These are phyloP conservation scores for Florisuga fusca DNA, from an alignment of 2,797 vertebrate species.

Conservation along the genomic window DNA sequence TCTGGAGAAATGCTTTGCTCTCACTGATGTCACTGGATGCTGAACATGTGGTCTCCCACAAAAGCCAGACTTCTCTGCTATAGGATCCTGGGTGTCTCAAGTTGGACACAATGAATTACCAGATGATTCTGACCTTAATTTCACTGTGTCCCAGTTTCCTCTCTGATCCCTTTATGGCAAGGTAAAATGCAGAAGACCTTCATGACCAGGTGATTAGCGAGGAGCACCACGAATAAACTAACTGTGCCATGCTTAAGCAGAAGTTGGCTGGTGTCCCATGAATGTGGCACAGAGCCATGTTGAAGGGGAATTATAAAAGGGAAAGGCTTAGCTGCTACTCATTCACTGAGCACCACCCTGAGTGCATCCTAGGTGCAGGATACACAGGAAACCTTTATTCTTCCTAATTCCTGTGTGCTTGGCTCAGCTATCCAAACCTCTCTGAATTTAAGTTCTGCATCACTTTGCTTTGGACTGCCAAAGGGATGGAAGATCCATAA, in stretches of 20 bases:
- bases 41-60: neutral
- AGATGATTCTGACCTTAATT: conserved; percentile 41
- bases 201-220: conserved; percentile 17
- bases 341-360: neutral
- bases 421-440: neutral
- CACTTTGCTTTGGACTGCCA: neutral
- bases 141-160: neutral
- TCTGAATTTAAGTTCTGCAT: neutral
- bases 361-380: neutral
- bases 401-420: neutral
- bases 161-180: neutral
- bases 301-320: neutral
- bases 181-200: neutral
- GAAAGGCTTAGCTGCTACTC: neutral
- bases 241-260: neutral
- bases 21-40: neutral
- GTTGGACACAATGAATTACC: neutral
- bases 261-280: neutral
- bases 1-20: neutral
- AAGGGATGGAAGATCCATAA: neutral
- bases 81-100: neutral
- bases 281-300: neutral
- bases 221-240: neutral
- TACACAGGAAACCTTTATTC: neutral
- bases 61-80: neutral